Evolutionary conservation across 1,140 invertebrate species (phyloP), one percentile per base, ranked within the genome.

Genomic region (Drosophila neocordata): DNA sequence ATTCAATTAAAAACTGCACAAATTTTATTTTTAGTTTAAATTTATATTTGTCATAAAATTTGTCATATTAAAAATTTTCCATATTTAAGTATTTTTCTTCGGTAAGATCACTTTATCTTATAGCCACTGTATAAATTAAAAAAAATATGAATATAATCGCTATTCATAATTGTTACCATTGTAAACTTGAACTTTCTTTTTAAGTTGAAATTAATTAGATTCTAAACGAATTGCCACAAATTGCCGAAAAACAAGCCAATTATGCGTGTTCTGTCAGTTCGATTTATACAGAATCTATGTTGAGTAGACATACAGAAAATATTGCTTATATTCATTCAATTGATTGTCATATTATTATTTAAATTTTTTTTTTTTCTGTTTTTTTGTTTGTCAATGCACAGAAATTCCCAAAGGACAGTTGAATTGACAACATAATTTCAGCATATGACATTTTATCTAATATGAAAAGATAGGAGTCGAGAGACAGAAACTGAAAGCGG

Each of bases 381-480:
- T n/a, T 24, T 24, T 24, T 18, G 7, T 7, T n/a, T 8, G 27
- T 27, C 65, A 65, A 69, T 71, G 52, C 63, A 77, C 66, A 73
- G 67, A 67, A 71, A 78, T 77, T 70, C 51, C 22, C 67, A 44
- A 63, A 51, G 68, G 74, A 85, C 82, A 79, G 52, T 22, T 57
- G 8, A 79, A 87, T 65, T 88, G 83, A 89, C 83, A 88, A 77
- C 79, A 83, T 83, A 73, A 88, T 88, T 88, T 88, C 76, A 79
- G 53, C 73, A 83, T 70, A 73, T 89, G 83, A 89, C 83, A 88
- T 83, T 56, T 58, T 72, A 65, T 79, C 79, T 83, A 79, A 89
- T 88, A 77, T 69, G 59, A 78, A 79, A 85, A 81, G 69, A 67
- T 34, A 38, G 22, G 4, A 24, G 22, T 2, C 22, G 22, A 27